Evolutionary conservation across 2,888 invertebrate genomes (phyloP), one percentile per base, ranked within the genome.

Genomic region (Elysia crispata): DNA sequence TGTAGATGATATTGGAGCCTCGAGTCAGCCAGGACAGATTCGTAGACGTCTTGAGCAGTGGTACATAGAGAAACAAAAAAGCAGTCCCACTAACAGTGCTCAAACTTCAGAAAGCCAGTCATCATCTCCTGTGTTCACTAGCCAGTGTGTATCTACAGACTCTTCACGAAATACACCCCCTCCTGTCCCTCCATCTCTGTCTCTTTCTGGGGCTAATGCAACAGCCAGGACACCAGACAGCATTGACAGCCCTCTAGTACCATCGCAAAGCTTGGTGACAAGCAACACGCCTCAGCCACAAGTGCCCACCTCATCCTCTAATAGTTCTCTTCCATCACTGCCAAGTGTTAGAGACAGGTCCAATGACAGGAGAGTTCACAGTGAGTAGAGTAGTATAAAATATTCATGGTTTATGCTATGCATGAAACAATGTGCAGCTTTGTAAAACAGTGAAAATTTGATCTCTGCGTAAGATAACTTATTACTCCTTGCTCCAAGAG

Each of bases 41-140:
- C 88, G 87, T 72, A 89, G 90, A 79, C 87, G 90, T 72, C 84
- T 91, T 73, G 87, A 90, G 83, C 83, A 86, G 69, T 91, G 91
- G 91, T 50, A 88, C 89, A 77, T 87, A 87, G 77, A 86, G 87
- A 72, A 87, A 85, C 77, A 87, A 87, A 50, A 85, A 84, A 54
- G 50, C 69, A n/a, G 50, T 41, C 18, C 49, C 20, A 23, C 28
- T 23, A 20, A 78, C 30, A n/a, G 30, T 49, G 18, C 33, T 57
- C 31, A 41, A 41, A 23, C 57, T 20, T 33, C 66, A 20, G 54
- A 74, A 23, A 62, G 64, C 50, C 73, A 72, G 73, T 57, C 74
- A 20, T 76, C 80, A 20, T 76, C 80, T 31, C 80, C 80, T 20
- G 67, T 75, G n/a, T 79, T 79, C 28, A 69, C n/a, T 41, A 41